Evolutionary conservation across 2,113 vertebrate species (phyloP).

Genomic region (western clawed frog (Xenopus tropicalis)): DNA sequence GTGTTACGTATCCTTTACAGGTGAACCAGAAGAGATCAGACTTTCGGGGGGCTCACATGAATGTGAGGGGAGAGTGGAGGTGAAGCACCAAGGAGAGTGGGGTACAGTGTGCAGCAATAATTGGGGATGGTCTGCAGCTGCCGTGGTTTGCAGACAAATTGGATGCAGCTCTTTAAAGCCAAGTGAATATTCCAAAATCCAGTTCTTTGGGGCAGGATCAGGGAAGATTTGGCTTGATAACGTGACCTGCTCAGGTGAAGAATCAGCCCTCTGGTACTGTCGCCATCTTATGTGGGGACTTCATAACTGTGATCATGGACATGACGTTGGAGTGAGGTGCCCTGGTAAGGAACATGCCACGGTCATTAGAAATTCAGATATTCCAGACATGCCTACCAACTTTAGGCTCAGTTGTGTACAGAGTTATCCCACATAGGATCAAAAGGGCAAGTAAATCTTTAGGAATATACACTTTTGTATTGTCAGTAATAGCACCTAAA

Average conservation of each 20-base stretch:
- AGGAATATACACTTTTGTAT: too few species aligned
- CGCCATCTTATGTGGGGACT: neutral
- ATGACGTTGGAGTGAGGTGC: conserved; percentile 41
- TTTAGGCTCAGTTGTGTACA: too few species aligned
- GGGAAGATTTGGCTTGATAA: conserved; percentile 30
- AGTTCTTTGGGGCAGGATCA: conserved; percentile 32
- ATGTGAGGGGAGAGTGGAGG: too few species aligned
- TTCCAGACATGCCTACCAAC: too few species aligned
- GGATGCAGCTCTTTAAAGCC: conserved; percentile 13
- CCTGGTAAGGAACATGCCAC: conserved; percentile 4
- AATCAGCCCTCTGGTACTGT: conserved; percentile 34
- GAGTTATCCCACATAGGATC: too few species aligned
- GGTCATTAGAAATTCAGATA: too few species aligned
- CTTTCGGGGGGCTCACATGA: too few species aligned
- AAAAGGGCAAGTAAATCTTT: too few species aligned
- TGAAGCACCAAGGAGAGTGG: too few species aligned
- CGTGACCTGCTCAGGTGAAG: neutral
- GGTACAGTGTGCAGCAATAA: too few species aligned
- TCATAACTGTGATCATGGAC: conserved; percentile 9
- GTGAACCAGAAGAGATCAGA: too few species aligned
- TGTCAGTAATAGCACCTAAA: too few species aligned
- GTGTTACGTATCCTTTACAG: conserved; percentile 7
- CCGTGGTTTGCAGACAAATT: conserved; percentile 21
- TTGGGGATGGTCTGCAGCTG: conserved; percentile 47
- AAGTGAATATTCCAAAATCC: neutral